These are phyloP conservation scores for Sebastes schlegelii DNA, from an alignment of 2,113 vertebrate species.

Conservation along the genomic window DNA sequence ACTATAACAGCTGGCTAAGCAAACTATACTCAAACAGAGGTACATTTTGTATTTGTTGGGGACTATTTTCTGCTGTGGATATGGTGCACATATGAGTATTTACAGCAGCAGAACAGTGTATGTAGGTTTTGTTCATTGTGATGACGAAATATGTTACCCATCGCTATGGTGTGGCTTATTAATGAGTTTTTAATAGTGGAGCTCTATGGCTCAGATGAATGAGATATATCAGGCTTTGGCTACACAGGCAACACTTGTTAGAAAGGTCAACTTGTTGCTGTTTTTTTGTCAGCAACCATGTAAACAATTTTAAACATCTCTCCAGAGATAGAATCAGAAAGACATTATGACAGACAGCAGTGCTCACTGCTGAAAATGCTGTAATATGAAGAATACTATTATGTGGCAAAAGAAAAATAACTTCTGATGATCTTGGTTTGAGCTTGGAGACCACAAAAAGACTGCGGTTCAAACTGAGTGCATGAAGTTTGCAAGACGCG, in stretches of 20 bases:
- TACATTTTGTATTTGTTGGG: not conserved
- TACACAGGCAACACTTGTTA: not conserved
- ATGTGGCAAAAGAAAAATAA: not conserved
- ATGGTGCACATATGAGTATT: not conserved
- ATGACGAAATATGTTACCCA: not conserved
- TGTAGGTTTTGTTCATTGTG: not conserved
- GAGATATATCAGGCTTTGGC: not conserved
- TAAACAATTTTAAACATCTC: not conserved
- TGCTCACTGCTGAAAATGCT: not conserved
- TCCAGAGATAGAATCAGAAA: not conserved
- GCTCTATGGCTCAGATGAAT: not conserved
- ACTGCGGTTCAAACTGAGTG: no score
- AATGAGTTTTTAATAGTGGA: not conserved
- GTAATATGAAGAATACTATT: not conserved
- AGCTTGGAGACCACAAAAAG: not conserved
- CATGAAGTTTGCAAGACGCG: no score
- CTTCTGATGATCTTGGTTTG: not conserved
- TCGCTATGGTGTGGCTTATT: not conserved
- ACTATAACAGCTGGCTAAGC: not conserved
- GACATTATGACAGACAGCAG: not conserved
- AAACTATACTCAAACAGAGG: not conserved
- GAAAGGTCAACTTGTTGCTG: not conserved
- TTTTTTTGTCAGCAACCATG: not conserved
- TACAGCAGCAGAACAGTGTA: not conserved
- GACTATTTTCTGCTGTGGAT: not conserved